Conservation (phyloP, 2,888 invertebrate species). For the Ochropleura plecta region DNA sequence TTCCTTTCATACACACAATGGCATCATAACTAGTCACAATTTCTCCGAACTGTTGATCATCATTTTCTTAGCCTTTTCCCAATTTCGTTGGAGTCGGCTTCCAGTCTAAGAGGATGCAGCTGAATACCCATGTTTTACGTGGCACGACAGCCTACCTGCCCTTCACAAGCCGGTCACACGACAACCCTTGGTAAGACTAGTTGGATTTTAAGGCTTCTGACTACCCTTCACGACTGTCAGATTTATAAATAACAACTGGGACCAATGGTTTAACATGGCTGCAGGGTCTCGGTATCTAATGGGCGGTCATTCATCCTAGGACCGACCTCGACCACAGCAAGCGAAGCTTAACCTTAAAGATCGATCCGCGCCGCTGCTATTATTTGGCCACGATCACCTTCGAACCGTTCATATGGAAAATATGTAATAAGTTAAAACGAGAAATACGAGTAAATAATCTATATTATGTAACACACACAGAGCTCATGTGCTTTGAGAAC, state of each 20-base stretch:
- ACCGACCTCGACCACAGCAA: not conserved
- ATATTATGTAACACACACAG: not conserved
- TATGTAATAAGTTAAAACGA: not conserved
- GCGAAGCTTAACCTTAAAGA: not conserved
- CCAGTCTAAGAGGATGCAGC: not conserved
- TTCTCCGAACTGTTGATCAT: not conserved
- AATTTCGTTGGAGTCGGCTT: not conserved
- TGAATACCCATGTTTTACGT: not conserved
- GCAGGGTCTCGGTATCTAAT: not conserved
- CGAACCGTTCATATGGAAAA: not conserved
- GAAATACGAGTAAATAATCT: not conserved
- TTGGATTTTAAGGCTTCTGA: not conserved
- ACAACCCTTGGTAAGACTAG: not conserved
- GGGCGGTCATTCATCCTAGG: not conserved
- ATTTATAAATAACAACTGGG: not conserved
- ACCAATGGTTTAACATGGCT: not conserved
- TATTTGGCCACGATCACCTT: not conserved
- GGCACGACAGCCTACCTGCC: not conserved
- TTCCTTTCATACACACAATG: not conserved
- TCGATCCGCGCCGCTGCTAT: not conserved
- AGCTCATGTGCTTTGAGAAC: not conserved
- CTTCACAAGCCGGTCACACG: not conserved
- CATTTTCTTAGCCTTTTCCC: not conserved
- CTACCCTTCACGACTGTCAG: not conserved
- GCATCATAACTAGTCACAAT: not conserved